Conservation (phyloP, 30 jellyfish, hydroid and myxozoan genomes). For the Chrysaora quinquecirrha region DNA sequence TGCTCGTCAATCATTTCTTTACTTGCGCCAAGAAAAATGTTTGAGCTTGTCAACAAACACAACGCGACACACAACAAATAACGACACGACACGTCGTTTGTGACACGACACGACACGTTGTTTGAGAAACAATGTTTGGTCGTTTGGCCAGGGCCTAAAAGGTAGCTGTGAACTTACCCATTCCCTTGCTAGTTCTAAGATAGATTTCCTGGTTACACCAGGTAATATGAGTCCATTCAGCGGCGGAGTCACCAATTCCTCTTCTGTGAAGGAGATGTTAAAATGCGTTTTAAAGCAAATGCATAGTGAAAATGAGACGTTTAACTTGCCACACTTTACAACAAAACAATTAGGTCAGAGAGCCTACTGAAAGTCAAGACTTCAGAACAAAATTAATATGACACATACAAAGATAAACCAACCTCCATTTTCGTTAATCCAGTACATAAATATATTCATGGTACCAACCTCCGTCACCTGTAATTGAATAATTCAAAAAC, state of each 20-base stretch:
- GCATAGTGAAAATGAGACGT: no score
- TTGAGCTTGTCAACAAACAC: no score
- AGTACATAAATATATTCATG: slow-evolving; percentile 88
- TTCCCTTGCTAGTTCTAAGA: slow-evolving; percentile 68
- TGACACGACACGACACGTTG: no score
- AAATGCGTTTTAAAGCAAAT: neutral
- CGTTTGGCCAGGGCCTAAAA: neutral
- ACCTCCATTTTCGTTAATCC: slow-evolving; percentile 91
- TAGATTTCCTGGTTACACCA: slow-evolving; percentile 75
- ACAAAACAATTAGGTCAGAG: no score
- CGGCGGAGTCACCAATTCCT: slow-evolving; percentile 80
- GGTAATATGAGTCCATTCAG: slow-evolving; percentile 71
- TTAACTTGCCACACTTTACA: no score
- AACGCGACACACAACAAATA: no score
- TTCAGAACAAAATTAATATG: no score
- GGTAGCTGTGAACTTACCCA: slow-evolving; percentile 58
- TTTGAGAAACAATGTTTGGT: neutral
- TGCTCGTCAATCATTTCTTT: no score
- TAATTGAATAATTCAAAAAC: neutral
- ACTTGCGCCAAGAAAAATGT: no score
- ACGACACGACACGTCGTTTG: no score
- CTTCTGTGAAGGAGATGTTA: slow-evolving; percentile 31
- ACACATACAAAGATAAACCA: no score
- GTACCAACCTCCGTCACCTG: slow-evolving; percentile 94
- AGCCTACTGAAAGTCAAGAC: no score